Percentiles rank a stretch among this genome's conserved stretches.
Conservation (phyloP, 2,113 vertebrate species). For the Amphiprion ocellaris region DNA sequence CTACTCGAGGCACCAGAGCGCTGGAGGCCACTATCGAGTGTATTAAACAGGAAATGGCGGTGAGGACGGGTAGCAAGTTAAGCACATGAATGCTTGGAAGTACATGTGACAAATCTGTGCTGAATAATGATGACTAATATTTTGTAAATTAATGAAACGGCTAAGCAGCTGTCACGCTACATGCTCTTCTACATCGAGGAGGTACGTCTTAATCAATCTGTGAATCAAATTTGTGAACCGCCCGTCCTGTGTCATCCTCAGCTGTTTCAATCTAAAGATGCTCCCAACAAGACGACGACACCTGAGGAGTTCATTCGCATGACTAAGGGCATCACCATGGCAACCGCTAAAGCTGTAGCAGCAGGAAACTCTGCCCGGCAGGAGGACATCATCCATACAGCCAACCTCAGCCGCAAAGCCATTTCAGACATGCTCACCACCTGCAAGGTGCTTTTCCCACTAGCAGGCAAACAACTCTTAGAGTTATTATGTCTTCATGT, state of each 20-base stretch:
- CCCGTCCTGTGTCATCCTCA: slow-evolving; percentile 58
- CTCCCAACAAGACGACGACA: slow-evolving; percentile 91
- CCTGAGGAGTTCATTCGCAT: slow-evolving; percentile 99
- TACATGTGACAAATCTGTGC: not conserved
- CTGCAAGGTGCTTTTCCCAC: slow-evolving; percentile 73
- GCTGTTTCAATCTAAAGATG: slow-evolving; percentile 93
- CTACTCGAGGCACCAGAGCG: slow-evolving; percentile 95
- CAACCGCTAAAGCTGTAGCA: slow-evolving; percentile 98
- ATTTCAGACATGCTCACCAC: slow-evolving; percentile 95
- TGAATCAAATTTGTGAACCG: not conserved
- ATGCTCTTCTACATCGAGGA: not conserved
- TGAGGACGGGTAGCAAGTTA: slow-evolving; percentile 63
- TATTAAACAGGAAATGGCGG: slow-evolving; percentile 96
- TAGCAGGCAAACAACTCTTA: not conserved
- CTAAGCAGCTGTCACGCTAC: not conserved
- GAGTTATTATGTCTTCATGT: not conserved
- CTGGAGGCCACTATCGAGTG: slow-evolving; percentile 97
- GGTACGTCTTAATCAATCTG: not conserved
- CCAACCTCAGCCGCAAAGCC: slow-evolving; percentile 98
- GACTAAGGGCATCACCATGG: slow-evolving; percentile 99
- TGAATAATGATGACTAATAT: not conserved
- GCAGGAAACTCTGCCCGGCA: slow-evolving; percentile 97
- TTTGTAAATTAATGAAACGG: not conserved
- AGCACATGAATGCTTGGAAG: not conserved
- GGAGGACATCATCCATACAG: slow-evolving; percentile 97